A percentile compares a stretch with the other conserved stretches of the same genome.
Evolutionary conservation across 2,797 vertebrate genomes (phyloP).

Genomic region (Sebastiscus tertius): DNA sequence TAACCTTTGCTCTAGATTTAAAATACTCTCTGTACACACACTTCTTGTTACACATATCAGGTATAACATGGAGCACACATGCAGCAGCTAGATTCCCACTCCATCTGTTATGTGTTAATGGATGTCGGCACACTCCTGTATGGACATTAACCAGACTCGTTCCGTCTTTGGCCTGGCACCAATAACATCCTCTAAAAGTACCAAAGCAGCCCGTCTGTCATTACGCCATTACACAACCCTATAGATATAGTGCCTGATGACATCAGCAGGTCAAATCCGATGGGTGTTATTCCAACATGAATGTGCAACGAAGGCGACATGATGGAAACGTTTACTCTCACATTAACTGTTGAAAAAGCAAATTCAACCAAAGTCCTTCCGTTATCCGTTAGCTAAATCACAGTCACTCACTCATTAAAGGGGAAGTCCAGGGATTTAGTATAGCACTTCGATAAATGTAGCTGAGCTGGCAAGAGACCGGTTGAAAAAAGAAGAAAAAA

Average conservation of each 20-base stretch:
- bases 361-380: neutral
- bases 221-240: neutral
- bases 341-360: neutral
- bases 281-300: neutral
- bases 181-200: conserved; percentile 8
- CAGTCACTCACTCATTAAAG: neutral
- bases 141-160: conserved; percentile 10
- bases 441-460: neutral
- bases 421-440: neutral
- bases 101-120: neutral
- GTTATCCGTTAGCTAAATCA: neutral
- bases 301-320: neutral
- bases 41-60: neutral
- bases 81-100: neutral
- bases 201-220: neutral
- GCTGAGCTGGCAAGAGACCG: too few species aligned
- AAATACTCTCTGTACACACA: neutral
- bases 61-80: neutral
- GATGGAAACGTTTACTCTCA: too few species aligned
- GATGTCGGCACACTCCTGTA: neutral
- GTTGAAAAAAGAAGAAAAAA: neutral
- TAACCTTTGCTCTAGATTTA: neutral
- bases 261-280: neutral
- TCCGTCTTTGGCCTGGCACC: conserved; percentile 3
- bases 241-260: neutral